Percentiles rank a stretch among this genome's conserved stretches.
phyloP scores from a whole-genome alignment of 2,113 vertebrate species.

The Spilogale gracilis region DNA sequence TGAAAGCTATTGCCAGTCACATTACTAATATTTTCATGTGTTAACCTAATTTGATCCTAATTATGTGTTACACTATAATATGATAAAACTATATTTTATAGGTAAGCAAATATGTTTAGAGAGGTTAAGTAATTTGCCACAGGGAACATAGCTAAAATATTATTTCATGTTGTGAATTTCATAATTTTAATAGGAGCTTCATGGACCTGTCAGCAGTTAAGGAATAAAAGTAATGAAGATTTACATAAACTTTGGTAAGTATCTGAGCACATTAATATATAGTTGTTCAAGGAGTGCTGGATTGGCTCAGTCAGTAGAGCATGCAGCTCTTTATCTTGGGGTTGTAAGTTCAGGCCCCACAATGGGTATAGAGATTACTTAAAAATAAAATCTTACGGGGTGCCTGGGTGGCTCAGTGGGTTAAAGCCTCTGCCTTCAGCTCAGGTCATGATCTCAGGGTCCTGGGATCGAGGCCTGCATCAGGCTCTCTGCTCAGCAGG shows the following conservation, averaged over 20 bases:
- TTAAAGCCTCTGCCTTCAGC: too few species aligned
- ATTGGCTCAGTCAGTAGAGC: background rate
- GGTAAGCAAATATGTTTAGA: constrained; percentile 31
- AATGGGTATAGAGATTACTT: background rate
- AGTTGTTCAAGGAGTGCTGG: background rate
- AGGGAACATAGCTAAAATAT: background rate
- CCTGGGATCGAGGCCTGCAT: too few species aligned
- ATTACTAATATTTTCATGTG: constrained; percentile 45
- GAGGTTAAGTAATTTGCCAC: constrained; percentile 23
- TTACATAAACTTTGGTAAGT: constrained; percentile 98
- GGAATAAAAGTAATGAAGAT: constrained; percentile 96
- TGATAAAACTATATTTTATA: background rate
- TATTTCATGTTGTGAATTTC: constrained; percentile 31
- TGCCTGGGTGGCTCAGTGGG: too few species aligned
- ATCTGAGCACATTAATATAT: background rate
- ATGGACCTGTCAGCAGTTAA: constrained; percentile 94
- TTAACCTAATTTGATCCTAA: background rate
- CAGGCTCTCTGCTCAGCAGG: too few species aligned
- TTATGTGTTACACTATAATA: background rate
- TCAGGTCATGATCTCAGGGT: too few species aligned
- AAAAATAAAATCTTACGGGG: background rate
- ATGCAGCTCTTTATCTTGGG: background rate
- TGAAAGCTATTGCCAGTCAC: background rate
- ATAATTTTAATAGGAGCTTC: constrained; percentile 90
- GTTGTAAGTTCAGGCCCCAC: background rate